phyloP scores from a whole-genome alignment of 2,888 invertebrate species.

The Diloba caeruleocephala region DNA sequence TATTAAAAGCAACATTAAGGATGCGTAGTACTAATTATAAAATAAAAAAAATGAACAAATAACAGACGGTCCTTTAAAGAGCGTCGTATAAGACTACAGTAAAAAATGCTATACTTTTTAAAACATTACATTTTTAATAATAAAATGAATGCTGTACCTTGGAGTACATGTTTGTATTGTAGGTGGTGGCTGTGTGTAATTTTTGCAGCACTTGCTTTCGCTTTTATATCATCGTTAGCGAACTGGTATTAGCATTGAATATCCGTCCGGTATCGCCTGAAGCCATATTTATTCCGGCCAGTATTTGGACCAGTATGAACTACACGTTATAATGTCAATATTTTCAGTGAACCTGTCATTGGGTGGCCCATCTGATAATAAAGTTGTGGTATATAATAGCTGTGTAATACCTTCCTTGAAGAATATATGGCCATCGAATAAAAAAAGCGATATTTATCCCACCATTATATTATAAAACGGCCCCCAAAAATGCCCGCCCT shows the following conservation, averaged over 20 bases:
- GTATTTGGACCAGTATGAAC: slow-evolving; percentile 29
- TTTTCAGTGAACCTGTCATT: too few species aligned
- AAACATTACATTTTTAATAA: slow-evolving; percentile 6
- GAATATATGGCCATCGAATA: too few species aligned
- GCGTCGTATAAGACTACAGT: background rate
- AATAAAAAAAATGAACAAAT: too few species aligned
- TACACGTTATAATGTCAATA: slow-evolving; percentile 7
- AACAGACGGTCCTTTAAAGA: background rate
- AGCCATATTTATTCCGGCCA: slow-evolving; percentile 43
- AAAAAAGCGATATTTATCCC: too few species aligned
- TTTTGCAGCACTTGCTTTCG: slow-evolving; percentile 74
- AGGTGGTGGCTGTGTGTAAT: slow-evolving; percentile 70
- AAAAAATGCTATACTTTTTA: slow-evolving; percentile 1
- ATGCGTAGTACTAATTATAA: too few species aligned
- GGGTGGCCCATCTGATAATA: too few species aligned
- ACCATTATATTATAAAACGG: too few species aligned
- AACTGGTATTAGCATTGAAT: slow-evolving; percentile 75
- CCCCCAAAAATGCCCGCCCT: too few species aligned
- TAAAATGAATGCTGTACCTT: slow-evolving; percentile 68
- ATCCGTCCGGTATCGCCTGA: slow-evolving; percentile 45
- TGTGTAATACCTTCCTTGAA: too few species aligned
- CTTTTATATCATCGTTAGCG: slow-evolving; percentile 77
- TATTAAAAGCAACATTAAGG: too few species aligned
- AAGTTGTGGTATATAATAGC: too few species aligned
- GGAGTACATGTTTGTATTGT: slow-evolving; percentile 81